Evolutionary conservation across 2,888 invertebrate genomes (phyloP), one percentile per base, ranked within the genome.

Genomic region (Venustoraphidia nigricollis): DNA sequence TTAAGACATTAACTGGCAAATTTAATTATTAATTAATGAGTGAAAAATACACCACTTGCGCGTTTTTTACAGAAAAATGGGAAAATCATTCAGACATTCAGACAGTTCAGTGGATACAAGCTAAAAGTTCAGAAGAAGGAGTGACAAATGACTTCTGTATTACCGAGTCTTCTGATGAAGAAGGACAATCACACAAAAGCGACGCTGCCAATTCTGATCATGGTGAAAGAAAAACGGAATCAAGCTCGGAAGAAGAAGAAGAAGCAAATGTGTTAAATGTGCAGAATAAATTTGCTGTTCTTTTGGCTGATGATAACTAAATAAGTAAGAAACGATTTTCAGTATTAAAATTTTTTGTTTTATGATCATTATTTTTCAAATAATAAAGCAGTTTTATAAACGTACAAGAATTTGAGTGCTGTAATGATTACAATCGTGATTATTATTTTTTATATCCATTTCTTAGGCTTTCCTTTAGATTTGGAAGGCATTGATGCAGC

Each of bases 21-120:
- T 1, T 6, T 6, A 6, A 27, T 3, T 27, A 27, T 1, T 27
- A 27, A 27, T 27, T 27, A 4, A 10, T 14, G 27, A n/a, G 49
- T 48, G 8, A 10, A 8, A 27, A 9, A 9, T 49, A 14, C 35
- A 51, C 45, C 43, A 50, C 47, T 44, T 38, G 41, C 9, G 8
- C 35, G 44, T 36, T 43, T 51, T 54, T 61, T 55, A 10, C 66
- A 83, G 84, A 71, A 44, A 67, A 67, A 54, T 83, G 78, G 74
- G 70, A 72, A 53, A 63, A 55, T 0, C 78, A 81, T 60, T 69
- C 75, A 0, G 80, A 82, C 51, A 63, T 82, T 1, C 74, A 75
- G 54, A 74, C 72, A 54, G 71, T 86, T 0, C 71, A 71, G 52
- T 79, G 79, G 78, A 79, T 84, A 46, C 82, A 83, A 65, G 81